phyloP scores from a whole-genome alignment of 2,888 invertebrate species.

The Adelognathus sp. region DNA sequence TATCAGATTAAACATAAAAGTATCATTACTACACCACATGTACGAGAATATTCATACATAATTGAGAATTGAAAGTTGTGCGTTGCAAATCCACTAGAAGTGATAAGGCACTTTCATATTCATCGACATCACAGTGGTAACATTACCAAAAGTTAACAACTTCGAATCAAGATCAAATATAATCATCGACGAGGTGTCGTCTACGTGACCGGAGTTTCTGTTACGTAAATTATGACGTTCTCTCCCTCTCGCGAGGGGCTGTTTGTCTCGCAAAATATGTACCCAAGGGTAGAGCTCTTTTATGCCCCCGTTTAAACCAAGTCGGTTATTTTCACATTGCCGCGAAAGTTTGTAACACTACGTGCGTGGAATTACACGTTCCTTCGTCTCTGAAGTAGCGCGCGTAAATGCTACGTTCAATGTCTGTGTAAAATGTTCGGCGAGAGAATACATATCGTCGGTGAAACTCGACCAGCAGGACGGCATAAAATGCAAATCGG shows the following conservation, averaged over 20 bases:
- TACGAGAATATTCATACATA: too few relatives aligned
- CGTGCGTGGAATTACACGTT: constrained; percentile 37
- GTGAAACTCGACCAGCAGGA: constrained; percentile 27
- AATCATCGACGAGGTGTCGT: too few relatives aligned
- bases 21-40: too few relatives aligned
- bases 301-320: background rate
- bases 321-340: constrained; percentile 23
- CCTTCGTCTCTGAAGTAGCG: constrained; percentile 42
- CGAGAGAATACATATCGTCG: constrained; percentile 46
- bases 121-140: too few relatives aligned
- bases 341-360: constrained; percentile 37
- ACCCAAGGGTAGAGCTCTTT: background rate
- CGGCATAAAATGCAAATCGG: constrained; percentile 58
- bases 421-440: constrained; percentile 45
- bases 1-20: too few relatives aligned
- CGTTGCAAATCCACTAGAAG: too few relatives aligned
- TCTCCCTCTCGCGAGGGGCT: too few relatives aligned
- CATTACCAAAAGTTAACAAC: too few relatives aligned
- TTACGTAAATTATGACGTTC: background rate
- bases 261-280: background rate
- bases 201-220: background rate
- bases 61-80: too few relatives aligned
- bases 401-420: constrained; percentile 50
- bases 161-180: too few relatives aligned
- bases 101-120: too few relatives aligned